Conservation (phyloP, 2,113 vertebrate genomes). For the Dolichotis patagonum region DNA sequence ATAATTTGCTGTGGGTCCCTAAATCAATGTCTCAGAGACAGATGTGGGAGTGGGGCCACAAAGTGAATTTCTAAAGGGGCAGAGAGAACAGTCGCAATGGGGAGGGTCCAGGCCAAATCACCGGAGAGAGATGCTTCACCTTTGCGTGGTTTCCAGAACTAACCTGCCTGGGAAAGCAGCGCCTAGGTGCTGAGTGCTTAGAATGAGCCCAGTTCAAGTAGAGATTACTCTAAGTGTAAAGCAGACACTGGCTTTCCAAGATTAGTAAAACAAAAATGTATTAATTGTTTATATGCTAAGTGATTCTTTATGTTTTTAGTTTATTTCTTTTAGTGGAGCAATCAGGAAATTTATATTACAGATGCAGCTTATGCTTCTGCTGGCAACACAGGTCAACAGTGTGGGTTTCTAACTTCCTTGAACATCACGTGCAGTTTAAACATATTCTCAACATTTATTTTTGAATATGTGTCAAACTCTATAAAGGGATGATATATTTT, state of each 20-base stretch:
- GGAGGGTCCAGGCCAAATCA: neutral
- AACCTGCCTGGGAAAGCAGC: accelerated
- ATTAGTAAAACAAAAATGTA: neutral
- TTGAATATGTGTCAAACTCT: neutral
- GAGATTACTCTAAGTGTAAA: neutral
- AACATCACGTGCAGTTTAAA: neutral
- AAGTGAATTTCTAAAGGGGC: neutral
- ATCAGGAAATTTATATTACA: neutral
- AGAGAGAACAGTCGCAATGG: accelerated
- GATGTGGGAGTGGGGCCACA: neutral
- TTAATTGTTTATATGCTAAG: neutral
- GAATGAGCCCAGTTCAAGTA: neutral
- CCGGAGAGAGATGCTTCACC: neutral
- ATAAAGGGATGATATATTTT: neutral
- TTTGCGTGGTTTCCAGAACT: neutral
- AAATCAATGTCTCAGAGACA: neutral
- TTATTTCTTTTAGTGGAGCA: neutral
- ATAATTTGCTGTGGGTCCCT: neutral
- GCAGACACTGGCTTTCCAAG: neutral
- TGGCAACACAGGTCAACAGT: neutral
- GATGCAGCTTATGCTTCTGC: neutral
- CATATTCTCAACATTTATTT: neutral
- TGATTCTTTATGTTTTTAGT: neutral
- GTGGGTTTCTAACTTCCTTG: neutral
- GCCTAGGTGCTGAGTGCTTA: accelerated